These are phyloP conservation scores for Erinaceus europaeus DNA, from an alignment of 2,113 vertebrate genomes.

Conservation along the genomic window DNA sequence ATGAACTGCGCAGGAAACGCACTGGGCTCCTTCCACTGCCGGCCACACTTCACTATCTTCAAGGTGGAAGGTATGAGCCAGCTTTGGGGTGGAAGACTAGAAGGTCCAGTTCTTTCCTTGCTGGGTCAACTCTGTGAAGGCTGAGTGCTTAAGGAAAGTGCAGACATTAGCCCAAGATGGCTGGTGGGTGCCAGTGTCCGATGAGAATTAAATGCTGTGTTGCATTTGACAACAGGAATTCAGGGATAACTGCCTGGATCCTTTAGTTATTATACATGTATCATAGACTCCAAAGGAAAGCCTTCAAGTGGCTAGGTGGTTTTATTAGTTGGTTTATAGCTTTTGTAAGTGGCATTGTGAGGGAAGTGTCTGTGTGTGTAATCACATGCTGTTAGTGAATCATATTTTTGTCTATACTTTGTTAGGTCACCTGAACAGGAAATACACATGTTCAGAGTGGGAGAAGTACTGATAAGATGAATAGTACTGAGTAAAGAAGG, in stretches of 20 bases:
- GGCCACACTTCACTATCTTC: slow-evolving; percentile 91
- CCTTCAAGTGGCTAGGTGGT: not conserved
- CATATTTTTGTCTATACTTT: not conserved
- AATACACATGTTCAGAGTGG: not conserved
- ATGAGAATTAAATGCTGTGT: not conserved
- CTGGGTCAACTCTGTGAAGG: not conserved
- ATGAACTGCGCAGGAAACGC: slow-evolving; percentile 96
- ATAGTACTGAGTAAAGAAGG: not conserved
- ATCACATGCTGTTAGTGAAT: not conserved
- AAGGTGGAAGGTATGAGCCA: slow-evolving; percentile 88
- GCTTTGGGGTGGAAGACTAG: no score
- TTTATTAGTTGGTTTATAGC: not conserved
- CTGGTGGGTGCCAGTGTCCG: not conserved
- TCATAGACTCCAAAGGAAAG: not conserved
- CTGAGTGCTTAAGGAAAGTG: not conserved
- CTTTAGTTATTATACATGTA: not conserved
- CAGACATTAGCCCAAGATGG: not conserved
- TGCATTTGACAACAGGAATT: not conserved
- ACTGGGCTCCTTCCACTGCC: slow-evolving; percentile 92
- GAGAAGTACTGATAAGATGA: not conserved
- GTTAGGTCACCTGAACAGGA: slow-evolving; percentile 58
- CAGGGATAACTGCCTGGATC: not conserved
- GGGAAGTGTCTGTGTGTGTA: not conserved
- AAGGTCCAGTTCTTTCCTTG: no score
- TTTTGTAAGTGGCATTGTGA: not conserved